Evolutionary conservation across 2,888 invertebrate species (phyloP).

Genomic region (Cryptocephalus moraei): DNA sequence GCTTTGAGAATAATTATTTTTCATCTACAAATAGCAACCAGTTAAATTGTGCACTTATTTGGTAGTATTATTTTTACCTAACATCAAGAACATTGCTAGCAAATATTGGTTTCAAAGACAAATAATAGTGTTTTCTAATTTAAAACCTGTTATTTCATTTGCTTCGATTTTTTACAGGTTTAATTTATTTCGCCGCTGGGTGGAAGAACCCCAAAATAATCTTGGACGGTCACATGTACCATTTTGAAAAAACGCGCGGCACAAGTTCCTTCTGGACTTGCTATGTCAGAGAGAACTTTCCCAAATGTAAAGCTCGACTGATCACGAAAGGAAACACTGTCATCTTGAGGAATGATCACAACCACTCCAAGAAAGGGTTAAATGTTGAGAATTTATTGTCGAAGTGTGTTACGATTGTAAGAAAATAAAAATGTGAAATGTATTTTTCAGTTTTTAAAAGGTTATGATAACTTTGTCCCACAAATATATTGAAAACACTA

Average conservation of each 20-base stretch:
- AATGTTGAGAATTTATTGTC: conserved; percentile 10
- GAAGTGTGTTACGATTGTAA: conserved; percentile 16
- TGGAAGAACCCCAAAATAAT: conserved; percentile 13
- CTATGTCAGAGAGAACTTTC: conserved; percentile 14
- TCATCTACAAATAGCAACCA: not conserved
- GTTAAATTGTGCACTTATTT: not conserved
- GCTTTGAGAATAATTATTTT: too few species aligned
- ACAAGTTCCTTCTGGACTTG: conserved; percentile 22
- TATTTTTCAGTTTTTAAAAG: too few species aligned
- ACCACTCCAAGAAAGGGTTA: conserved; percentile 12
- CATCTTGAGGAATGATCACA: conserved; percentile 17
- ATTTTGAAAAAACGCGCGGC: conserved; percentile 16
- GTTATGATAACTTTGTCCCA: too few species aligned
- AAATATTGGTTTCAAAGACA: too few species aligned
- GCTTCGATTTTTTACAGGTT: conserved; percentile 1
- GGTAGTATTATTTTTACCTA: not conserved
- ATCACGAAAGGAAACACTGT: conserved; percentile 9
- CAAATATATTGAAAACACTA: too few species aligned
- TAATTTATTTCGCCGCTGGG: conserved; percentile 5
- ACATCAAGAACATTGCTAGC: too few species aligned
- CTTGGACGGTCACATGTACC: conserved; percentile 20
- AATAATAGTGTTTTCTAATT: too few species aligned
- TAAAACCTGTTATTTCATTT: too few species aligned
- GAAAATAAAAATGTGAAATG: not conserved
- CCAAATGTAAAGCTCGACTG: conserved; percentile 19